Evolutionary conservation across 2,888 invertebrate species (phyloP), one percentile per base, ranked within the genome.

Genomic region (Cosmopolites sordidus): DNA sequence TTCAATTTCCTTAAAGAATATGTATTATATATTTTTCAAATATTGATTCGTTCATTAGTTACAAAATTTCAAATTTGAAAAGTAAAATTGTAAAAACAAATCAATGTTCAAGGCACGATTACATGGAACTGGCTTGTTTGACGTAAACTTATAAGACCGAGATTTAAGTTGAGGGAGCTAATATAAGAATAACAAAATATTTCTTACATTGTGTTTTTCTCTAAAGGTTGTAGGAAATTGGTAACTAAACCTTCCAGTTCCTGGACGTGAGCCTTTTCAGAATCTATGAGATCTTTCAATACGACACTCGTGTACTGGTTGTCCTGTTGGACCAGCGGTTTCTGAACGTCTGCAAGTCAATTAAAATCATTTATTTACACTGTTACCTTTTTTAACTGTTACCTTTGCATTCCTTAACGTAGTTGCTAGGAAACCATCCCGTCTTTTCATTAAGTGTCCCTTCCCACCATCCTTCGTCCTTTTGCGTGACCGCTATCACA

Each of bases 391-490:
- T 27, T 27, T 9, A 27, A 27, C 9, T n/a, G n/a, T 5, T 33
- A 78, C 83, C 79, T 80, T 89, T 90, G 71, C 84, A 85, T 75
- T 95, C 94, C 69, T 89, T 89, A 56, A 95, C 94, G 80, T 96
- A 97, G 77, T 97, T 97, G 70, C 92, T 92, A 58, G 97, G 97
- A 78, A 98, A 98, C 97, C 97, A 98, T 67, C 96, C 97, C 59
- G 97, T 97, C 72, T 90, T 91, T 63, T 92, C 95, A 56, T 87
- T 85, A 43, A 97, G 78, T 6, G 97, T 98, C 11, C 98, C 98
- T 78, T 99, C 99, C 98, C 98, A 99, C 98, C 98, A 98, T 39
- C 97, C 97, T 48, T 96, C 98, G 48, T 96, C 98, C 54, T 84
- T 84, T 75, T 99, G 98, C 27, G 97, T 96, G 51, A 99, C 89